Evolutionary conservation across 1,140 invertebrate genomes (phyloP).

Genomic region (Ladona fulva): DNA sequence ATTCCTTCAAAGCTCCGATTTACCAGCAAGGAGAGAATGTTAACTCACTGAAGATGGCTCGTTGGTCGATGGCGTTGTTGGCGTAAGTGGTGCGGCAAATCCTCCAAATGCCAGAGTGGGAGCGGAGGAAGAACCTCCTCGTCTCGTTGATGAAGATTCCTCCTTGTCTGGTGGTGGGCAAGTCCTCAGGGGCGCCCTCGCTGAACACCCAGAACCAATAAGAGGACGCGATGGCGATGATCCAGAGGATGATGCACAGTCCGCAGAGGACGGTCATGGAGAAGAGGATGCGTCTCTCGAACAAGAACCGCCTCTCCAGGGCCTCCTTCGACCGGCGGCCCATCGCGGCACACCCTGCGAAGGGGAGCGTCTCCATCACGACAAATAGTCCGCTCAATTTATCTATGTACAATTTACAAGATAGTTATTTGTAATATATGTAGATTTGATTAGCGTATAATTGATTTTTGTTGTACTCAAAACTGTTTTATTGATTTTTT

Average conservation of each 20-base stretch:
- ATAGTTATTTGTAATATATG: too few relatives aligned
- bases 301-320: constrained; percentile 47
- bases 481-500: too few relatives aligned
- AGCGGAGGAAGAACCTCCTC: constrained; percentile 46
- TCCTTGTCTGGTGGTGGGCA: constrained; percentile 26
- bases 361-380: too few relatives aligned
- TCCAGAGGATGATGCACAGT: constrained; percentile 58
- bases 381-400: too few relatives aligned
- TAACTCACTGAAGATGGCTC: constrained; percentile 15
- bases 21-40: too few relatives aligned
- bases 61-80: neutral
- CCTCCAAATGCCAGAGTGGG: constrained; percentile 58
- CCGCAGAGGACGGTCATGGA: constrained; percentile 57
- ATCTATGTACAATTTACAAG: too few relatives aligned
- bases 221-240: constrained; percentile 60
- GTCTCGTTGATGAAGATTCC: constrained; percentile 47
- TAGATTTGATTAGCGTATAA: too few relatives aligned
- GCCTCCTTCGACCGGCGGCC: constrained; percentile 30
- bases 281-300: constrained; percentile 59
- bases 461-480: too few relatives aligned
- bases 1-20: too few relatives aligned
- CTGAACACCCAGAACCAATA: constrained; percentile 51
- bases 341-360: too few relatives aligned
- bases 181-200: constrained; percentile 33
- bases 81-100: constrained; percentile 40